Conservation (phyloP, 2,797 vertebrate genomes). For the Varecia variegata region DNA sequence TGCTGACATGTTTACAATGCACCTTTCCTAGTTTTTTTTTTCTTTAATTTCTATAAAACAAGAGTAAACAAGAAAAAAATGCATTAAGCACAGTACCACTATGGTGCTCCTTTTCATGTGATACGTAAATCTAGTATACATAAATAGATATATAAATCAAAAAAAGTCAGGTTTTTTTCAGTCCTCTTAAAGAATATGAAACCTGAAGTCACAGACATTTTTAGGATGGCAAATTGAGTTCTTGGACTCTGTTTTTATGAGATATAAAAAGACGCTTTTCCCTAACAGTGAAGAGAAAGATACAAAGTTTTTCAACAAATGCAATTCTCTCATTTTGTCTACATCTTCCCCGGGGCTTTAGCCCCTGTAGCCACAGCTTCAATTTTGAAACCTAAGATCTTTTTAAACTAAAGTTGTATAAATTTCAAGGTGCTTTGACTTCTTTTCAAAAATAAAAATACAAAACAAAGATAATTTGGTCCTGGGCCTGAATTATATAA, state of each 20-base stretch:
- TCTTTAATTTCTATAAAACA: background rate
- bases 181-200: background rate
- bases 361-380: background rate
- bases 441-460: slow-evolving; percentile 32
- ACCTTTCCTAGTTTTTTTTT: background rate
- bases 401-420: slow-evolving; percentile 16
- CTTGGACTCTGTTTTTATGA: background rate
- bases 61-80: background rate
- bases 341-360: background rate
- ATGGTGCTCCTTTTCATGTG: background rate
- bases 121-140: background rate
- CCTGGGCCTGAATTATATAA: background rate
- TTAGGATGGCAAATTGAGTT: background rate
- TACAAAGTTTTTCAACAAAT: background rate
- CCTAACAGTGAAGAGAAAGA: background rate
- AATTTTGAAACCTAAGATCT: background rate
- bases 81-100: background rate
- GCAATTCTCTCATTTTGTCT: background rate
- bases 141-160: background rate
- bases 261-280: background rate
- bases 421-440: background rate
- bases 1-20: background rate
- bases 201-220: background rate
- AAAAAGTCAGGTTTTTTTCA: background rate
- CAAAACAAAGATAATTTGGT: background rate